Percentiles rank a stretch among this genome's conserved stretches.
These are phyloP conservation scores for Plectrocnemia conspersa DNA, from an alignment of 1,140 invertebrate species.

Conservation along the genomic window DNA sequence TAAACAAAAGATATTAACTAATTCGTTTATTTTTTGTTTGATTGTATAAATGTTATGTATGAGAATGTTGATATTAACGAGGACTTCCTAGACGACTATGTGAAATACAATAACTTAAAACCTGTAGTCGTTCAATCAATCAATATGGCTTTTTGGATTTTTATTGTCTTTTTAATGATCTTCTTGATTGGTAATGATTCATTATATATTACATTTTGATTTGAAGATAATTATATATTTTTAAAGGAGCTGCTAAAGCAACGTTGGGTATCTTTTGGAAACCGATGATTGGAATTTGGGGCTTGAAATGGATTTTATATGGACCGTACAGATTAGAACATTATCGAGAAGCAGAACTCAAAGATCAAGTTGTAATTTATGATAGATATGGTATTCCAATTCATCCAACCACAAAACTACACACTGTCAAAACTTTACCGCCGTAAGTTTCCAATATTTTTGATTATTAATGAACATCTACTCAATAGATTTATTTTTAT, in stretches of 20 bases:
- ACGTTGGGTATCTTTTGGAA: background rate
- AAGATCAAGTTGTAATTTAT: background rate
- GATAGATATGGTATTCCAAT: slow-evolving; percentile 1
- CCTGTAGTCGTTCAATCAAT: too few species aligned
- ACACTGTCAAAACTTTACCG: background rate
- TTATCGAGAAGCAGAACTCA: background rate
- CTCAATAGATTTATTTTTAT: background rate
- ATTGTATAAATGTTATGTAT: too few species aligned
- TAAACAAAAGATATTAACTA: too few species aligned
- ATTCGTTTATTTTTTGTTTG: too few species aligned
- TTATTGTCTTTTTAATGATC: too few species aligned
- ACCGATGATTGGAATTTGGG: background rate
- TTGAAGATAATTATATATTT: background rate
- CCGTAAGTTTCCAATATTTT: slow-evolving; percentile 8
- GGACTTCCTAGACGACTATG: too few species aligned
- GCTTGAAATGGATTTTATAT: background rate
- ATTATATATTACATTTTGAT: background rate
- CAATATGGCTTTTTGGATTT: too few species aligned
- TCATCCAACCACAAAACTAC: background rate
- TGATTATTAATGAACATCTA: background rate
- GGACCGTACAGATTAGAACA: background rate
- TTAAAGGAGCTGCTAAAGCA: slow-evolving; percentile 4
- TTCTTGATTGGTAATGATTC: background rate
- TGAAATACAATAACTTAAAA: too few species aligned
- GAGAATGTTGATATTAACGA: too few species aligned